Evolutionary conservation across 1,140 invertebrate genomes (phyloP).

Genomic region (Temnothorax longispinosus): DNA sequence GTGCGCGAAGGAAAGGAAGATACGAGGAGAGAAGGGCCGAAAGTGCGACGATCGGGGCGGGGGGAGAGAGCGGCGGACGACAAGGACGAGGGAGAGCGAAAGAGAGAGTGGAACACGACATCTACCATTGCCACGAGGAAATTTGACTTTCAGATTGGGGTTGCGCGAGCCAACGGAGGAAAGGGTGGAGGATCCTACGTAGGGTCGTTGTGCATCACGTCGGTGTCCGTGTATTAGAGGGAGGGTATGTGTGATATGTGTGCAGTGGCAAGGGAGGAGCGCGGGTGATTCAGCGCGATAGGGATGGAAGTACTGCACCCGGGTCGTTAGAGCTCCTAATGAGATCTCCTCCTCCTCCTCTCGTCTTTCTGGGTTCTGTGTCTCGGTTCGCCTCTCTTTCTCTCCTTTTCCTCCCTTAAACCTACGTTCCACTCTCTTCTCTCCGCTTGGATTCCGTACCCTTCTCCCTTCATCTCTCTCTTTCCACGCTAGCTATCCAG

Average conservation of each 20-base stretch:
- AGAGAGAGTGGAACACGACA: slow-evolving; percentile 63
- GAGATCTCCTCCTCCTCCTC: slow-evolving; percentile 71
- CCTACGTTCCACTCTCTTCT: slow-evolving; percentile 11
- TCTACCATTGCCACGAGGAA: slow-evolving; percentile 79
- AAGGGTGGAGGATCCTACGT: slow-evolving; percentile 52
- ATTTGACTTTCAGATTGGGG: slow-evolving; percentile 84
- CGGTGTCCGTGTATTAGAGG: slow-evolving; percentile 70
- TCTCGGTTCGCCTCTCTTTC: slow-evolving; percentile 12
- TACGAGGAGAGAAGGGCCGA: slow-evolving; percentile 27
- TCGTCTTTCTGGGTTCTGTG: slow-evolving; percentile 3
- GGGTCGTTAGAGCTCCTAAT: slow-evolving; percentile 78
- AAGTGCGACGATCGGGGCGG: slow-evolving; percentile 40
- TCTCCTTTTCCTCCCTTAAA: slow-evolving; percentile 30
- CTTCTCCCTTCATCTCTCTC: not conserved
- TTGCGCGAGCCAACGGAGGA: slow-evolving; percentile 72
- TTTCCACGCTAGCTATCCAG: slow-evolving; percentile 42
- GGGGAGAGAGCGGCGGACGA: slow-evolving; percentile 10
- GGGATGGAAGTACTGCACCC: slow-evolving; percentile 78
- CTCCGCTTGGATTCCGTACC: slow-evolving; percentile 27
- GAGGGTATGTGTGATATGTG: slow-evolving; percentile 61
- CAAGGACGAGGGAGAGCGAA: slow-evolving; percentile 47
- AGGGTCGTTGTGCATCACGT: slow-evolving; percentile 68
- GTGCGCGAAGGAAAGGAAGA: not conserved
- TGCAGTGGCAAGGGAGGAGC: slow-evolving; percentile 68
- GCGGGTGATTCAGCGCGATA: slow-evolving; percentile 79